A percentile compares a stretch with the other conserved stretches of the same genome.
Evolutionary conservation across 2,113 vertebrate species (phyloP).

Genomic region (Gadus chalcogrammus): DNA sequence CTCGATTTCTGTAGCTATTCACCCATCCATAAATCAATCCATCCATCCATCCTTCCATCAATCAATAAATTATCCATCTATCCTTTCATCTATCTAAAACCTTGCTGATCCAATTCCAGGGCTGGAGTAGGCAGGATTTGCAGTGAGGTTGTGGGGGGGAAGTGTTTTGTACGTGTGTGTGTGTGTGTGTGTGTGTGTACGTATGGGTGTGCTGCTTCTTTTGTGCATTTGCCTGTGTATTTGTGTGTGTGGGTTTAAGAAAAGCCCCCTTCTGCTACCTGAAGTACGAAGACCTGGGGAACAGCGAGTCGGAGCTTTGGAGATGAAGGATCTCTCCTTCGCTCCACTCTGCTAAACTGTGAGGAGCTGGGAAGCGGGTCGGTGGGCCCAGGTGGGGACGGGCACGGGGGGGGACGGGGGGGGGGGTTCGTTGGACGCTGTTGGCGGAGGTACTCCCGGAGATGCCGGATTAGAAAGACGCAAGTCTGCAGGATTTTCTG

Average conservation of each 20-base stretch:
- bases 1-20: no score
- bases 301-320: conserved; percentile 38
- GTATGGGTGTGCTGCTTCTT: no score
- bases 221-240: not conserved
- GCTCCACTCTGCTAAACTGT: conserved; percentile 44
- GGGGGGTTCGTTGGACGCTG: not conserved
- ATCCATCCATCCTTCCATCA: no score
- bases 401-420: conserved; percentile 7
- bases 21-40: no score
- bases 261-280: not conserved
- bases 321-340: conserved; percentile 47
- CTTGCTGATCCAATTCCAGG: no score
- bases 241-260: not conserved
- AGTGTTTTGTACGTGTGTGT: no score
- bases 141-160: no score
- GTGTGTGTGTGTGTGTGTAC: no score
- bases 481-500: conserved; percentile 54
- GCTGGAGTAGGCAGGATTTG: no score
- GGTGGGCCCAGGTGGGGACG: no score
- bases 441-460: not conserved
- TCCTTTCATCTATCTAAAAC: no score
- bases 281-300: conserved; percentile 14
- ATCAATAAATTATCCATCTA: no score
- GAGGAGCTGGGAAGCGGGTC: conserved; percentile 39
- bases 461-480: conserved; percentile 29